phyloP scores from a whole-genome alignment of 2,797 vertebrate genomes.

The Hipposideros larvatus region DNA sequence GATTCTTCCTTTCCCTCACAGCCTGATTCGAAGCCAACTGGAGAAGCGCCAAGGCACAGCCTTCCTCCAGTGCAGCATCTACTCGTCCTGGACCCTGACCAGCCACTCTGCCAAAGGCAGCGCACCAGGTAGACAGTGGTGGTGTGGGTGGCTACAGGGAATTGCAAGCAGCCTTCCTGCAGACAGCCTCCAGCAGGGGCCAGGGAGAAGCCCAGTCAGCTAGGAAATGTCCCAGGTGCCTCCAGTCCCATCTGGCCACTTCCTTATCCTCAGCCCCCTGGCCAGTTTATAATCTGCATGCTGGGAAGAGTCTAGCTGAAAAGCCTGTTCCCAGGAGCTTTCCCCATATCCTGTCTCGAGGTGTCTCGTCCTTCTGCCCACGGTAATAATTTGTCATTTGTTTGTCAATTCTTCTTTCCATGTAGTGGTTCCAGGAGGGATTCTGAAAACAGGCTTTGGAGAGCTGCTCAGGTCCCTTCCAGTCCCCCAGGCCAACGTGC shows the following conservation, averaged over 20 bases:
- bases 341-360: slow-evolving; percentile 69
- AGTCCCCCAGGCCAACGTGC: slow-evolving; percentile 66
- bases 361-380: slow-evolving; percentile 71
- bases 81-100: background rate
- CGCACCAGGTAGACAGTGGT: background rate
- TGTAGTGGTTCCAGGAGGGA: slow-evolving; percentile 77
- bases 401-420: slow-evolving; percentile 76
- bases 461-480: slow-evolving; percentile 70
- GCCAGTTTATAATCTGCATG: slow-evolving; percentile 78
- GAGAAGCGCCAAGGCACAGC: background rate
- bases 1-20: background rate
- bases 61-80: background rate
- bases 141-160: background rate
- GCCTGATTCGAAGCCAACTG: background rate
- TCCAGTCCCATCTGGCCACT: background rate
- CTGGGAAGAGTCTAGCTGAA: slow-evolving; percentile 74
- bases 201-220: background rate
- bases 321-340: slow-evolving; percentile 69
- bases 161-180: background rate
- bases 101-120: background rate
- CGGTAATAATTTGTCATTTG: slow-evolving; percentile 81
- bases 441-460: slow-evolving; percentile 72
- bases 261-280: slow-evolving; percentile 73
- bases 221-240: background rate
- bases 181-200: background rate